Evolutionary conservation across 2,888 invertebrate species (phyloP).

Genomic region (Bellardia bayeri): DNA sequence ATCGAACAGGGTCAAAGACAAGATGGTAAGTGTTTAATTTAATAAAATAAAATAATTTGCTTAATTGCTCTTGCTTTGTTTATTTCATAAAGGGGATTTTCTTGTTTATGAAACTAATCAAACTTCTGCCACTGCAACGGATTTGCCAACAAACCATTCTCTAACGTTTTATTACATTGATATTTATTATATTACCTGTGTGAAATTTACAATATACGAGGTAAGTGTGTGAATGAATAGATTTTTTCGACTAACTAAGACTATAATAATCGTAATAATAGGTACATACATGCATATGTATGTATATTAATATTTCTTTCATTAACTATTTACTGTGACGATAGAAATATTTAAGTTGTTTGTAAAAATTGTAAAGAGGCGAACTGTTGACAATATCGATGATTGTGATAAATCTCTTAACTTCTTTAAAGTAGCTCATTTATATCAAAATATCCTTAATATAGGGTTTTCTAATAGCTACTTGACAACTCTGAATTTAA

Average conservation of each 20-base stretch:
- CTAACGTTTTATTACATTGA: conserved; percentile 81
- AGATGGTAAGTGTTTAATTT: conserved; percentile 75
- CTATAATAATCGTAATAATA: too few species aligned
- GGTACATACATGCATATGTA: too few species aligned
- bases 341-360: too few species aligned
- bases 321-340: too few species aligned
- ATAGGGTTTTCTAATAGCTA: too few species aligned
- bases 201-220: conserved; percentile 78
- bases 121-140: conserved; percentile 75
- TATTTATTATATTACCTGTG: conserved; percentile 79
- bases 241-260: not conserved
- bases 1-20: conserved; percentile 79
- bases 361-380: too few species aligned
- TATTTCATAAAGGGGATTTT: conserved; percentile 76
- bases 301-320: too few species aligned
- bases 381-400: too few species aligned
- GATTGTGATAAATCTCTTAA: too few species aligned
- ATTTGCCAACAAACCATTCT: conserved; percentile 75
- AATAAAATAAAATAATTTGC: not conserved
- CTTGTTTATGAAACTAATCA: conserved; percentile 79
- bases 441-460: too few species aligned
- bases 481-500: too few species aligned
- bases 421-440: too few species aligned
- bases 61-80: not conserved
- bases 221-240: conserved; percentile 76